Conservation (phyloP, 2,797 vertebrate species). For the Peromyscus eremicus region DNA sequence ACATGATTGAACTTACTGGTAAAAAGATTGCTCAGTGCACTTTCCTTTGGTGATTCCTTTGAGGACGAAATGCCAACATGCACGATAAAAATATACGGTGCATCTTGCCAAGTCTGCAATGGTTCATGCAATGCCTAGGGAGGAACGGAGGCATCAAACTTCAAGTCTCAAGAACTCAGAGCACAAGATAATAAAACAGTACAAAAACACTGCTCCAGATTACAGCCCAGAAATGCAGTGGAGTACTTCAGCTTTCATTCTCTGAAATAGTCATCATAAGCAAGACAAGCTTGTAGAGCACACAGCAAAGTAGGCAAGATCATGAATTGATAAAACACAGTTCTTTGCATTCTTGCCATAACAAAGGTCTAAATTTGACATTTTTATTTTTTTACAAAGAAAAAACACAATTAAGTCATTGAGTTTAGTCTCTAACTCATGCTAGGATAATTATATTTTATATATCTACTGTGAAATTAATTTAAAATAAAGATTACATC, state of each 20-base stretch:
- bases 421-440: conserved; percentile 41
- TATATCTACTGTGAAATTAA: not conserved
- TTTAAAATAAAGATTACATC: not conserved
- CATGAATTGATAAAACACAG: not conserved
- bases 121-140: conserved; percentile 91
- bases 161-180: conserved; percentile 60
- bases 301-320: not conserved
- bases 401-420: conserved; percentile 9
- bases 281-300: not conserved
- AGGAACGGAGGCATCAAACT: conserved; percentile 57
- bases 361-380: not conserved
- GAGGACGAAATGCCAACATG: conserved; percentile 86
- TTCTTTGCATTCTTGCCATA: not conserved
- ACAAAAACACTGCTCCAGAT: conserved; percentile 31
- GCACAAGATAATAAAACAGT: not conserved
- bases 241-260: not conserved
- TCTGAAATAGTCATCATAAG: not conserved
- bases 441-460: conserved; percentile 18
- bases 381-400: not conserved
- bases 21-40: conserved; percentile 80
- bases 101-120: conserved; percentile 95
- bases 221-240: not conserved
- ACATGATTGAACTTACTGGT: conserved; percentile 87
- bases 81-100: conserved; percentile 96
- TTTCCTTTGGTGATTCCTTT: conserved; percentile 84